Percentiles rank a stretch among this genome's conserved stretches.
phyloP scores from a whole-genome alignment of 2,113 vertebrate species.

The Rostratula benghalensis region DNA sequence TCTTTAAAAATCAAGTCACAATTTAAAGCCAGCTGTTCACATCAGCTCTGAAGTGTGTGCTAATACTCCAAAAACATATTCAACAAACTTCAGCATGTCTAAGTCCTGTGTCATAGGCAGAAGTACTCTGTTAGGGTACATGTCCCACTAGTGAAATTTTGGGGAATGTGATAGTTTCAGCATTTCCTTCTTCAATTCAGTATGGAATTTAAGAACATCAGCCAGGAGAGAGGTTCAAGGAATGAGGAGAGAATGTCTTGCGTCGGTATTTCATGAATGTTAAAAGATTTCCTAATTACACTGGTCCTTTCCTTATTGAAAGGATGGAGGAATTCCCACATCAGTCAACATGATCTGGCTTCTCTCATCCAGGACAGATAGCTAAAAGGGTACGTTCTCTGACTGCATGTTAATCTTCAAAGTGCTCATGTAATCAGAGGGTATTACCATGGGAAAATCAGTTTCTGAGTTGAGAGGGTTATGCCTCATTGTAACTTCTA shows the following conservation, averaged over 20 bases:
- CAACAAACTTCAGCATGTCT: constrained; percentile 3
- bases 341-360: neutral
- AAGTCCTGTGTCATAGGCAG: constrained; percentile 23
- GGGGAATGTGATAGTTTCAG: constrained; percentile 1
- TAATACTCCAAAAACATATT: constrained; percentile 26
- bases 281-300: neutral
- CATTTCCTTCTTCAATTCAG: neutral
- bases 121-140: neutral
- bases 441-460: neutral
- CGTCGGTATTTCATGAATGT: neutral
- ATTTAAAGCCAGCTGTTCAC: constrained; percentile 1
- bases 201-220: neutral
- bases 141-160: neutral
- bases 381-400: neutral
- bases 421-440: neutral
- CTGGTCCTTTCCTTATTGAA: constrained; percentile 33
- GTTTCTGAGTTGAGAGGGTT: constrained; percentile 15
- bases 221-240: neutral
- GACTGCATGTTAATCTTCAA: neutral
- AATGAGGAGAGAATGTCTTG: constrained; percentile 28
- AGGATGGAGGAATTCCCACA: constrained; percentile 31
- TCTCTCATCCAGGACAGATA: constrained; percentile 24
- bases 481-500: constrained; percentile 43
- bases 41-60: constrained; percentile 1
- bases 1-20: constrained; percentile 20